Evolutionary conservation across 2,888 invertebrate species (phyloP).

Genomic region (Ctena decussata): DNA sequence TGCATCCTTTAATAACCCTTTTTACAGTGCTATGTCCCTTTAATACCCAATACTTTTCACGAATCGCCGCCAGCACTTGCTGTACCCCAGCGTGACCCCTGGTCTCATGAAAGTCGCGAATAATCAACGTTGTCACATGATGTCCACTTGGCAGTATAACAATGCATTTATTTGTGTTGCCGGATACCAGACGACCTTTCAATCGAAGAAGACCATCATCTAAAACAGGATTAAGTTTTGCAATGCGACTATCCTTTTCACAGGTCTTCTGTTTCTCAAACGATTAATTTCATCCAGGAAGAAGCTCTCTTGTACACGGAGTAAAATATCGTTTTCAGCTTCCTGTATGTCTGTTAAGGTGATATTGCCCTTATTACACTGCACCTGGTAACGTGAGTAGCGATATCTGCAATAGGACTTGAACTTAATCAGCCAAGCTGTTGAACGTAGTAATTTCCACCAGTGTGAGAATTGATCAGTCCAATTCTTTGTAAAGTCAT

Average conservation of each 20-base stretch:
- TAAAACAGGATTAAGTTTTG: slow-evolving; percentile 19
- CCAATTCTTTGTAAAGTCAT: background rate
- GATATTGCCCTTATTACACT: too few relatives aligned
- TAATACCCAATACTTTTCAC: background rate
- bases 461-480: slow-evolving; percentile 5
- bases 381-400: slow-evolving; percentile 18
- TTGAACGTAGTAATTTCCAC: slow-evolving; percentile 9
- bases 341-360: too few relatives aligned
- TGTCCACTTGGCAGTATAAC: background rate
- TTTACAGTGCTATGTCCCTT: slow-evolving; percentile 10
- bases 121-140: slow-evolving; percentile 20
- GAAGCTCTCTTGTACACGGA: slow-evolving; percentile 5
- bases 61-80: slow-evolving; percentile 1
- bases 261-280: slow-evolving; percentile 9
- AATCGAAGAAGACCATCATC: background rate
- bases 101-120: slow-evolving; percentile 9
- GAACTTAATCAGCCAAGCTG: too few relatives aligned
- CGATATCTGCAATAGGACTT: too few relatives aligned
- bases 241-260: too few relatives aligned
- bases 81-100: slow-evolving; percentile 1
- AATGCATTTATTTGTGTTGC: too few relatives aligned
- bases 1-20: background rate
- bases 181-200: too few relatives aligned
- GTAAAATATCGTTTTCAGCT: too few relatives aligned
- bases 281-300: background rate